phyloP scores from a whole-genome alignment of 2,888 invertebrate species.

The Phalera bucephala region DNA sequence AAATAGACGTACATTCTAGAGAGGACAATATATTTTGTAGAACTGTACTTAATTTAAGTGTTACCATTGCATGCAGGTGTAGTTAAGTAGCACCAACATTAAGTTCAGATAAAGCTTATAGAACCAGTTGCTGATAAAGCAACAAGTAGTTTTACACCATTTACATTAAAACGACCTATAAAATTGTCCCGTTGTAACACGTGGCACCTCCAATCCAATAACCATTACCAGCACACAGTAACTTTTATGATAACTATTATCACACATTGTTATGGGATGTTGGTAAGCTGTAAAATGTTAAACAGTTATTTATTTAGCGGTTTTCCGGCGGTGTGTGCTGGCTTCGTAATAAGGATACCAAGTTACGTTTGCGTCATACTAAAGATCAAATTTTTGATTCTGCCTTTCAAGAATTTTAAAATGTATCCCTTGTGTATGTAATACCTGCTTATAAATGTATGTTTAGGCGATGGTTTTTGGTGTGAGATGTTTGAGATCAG shows the following conservation, averaged over 20 bases:
- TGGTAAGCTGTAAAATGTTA: constrained; percentile 56
- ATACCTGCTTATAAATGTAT: too few species aligned
- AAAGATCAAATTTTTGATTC: too few species aligned
- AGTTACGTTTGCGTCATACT: too few species aligned
- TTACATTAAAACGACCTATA: constrained; percentile 8
- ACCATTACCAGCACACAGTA: constrained; percentile 21
- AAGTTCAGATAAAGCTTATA: not conserved
- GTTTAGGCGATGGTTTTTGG: too few species aligned
- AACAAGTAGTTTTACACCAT: constrained; percentile 12
- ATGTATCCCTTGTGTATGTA: too few species aligned
- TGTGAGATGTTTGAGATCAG: too few species aligned
- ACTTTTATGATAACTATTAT: constrained; percentile 51
- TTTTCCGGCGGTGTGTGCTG: constrained; percentile 47
- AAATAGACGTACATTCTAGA: too few species aligned
- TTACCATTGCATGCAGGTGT: too few species aligned
- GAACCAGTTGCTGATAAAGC: constrained; percentile 8
- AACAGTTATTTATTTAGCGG: constrained; percentile 67
- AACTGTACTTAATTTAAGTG: too few species aligned
- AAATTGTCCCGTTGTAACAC: constrained; percentile 13
- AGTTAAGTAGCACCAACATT: not conserved
- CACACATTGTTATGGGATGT: constrained; percentile 63
- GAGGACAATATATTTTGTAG: too few species aligned
- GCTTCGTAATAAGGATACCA: too few species aligned
- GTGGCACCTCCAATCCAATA: constrained; percentile 16
- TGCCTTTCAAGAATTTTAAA: too few species aligned